Percentiles rank a stretch among this genome's conserved stretches.
These are phyloP conservation scores for Lordiphosa stackelbergi DNA, from an alignment of 1,140 invertebrate genomes.

Conservation along the genomic window DNA sequence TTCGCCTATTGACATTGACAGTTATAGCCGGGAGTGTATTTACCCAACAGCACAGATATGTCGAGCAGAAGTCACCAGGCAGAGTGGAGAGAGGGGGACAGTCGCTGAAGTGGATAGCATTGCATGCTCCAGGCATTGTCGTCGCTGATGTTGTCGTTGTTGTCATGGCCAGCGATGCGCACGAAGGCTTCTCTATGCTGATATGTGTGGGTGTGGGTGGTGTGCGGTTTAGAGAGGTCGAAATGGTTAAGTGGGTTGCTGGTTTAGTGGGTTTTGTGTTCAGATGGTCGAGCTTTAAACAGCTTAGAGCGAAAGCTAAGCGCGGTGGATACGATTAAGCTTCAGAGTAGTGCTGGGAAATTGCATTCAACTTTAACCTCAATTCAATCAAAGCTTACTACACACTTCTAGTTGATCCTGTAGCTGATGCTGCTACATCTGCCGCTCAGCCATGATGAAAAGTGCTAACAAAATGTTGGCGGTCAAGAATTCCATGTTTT, in stretches of 20 bases:
- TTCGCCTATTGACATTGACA: conserved; percentile 62
- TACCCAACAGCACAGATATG: conserved; percentile 46
- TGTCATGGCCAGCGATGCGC: conserved; percentile 37
- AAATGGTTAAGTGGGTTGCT: conserved; percentile 23
- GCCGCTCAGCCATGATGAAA: too few relatives aligned
- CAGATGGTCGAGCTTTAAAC: too few relatives aligned
- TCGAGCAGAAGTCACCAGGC: conserved; percentile 23
- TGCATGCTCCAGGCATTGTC: conserved; percentile 12
- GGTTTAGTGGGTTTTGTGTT: conserved; percentile 2
- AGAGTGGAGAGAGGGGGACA: neutral
- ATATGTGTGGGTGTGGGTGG: conserved; percentile 3
- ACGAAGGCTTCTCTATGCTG: conserved; percentile 19
- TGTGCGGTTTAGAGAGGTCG: neutral
- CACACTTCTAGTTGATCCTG: too few relatives aligned
- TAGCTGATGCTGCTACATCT: too few relatives aligned
- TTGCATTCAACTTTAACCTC: too few relatives aligned
- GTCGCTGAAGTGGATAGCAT: conserved; percentile 17
- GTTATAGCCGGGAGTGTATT: conserved; percentile 64
- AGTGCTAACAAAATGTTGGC: too few relatives aligned
- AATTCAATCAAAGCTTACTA: too few relatives aligned
- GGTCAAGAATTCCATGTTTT: too few relatives aligned
- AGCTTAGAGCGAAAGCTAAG: too few relatives aligned
- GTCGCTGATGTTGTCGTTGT: conserved; percentile 39
- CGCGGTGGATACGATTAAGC: too few relatives aligned
- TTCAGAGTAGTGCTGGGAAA: too few relatives aligned